phyloP scores from a whole-genome alignment of 2,113 vertebrate genomes.

The Arvicanthis niloticus region DNA sequence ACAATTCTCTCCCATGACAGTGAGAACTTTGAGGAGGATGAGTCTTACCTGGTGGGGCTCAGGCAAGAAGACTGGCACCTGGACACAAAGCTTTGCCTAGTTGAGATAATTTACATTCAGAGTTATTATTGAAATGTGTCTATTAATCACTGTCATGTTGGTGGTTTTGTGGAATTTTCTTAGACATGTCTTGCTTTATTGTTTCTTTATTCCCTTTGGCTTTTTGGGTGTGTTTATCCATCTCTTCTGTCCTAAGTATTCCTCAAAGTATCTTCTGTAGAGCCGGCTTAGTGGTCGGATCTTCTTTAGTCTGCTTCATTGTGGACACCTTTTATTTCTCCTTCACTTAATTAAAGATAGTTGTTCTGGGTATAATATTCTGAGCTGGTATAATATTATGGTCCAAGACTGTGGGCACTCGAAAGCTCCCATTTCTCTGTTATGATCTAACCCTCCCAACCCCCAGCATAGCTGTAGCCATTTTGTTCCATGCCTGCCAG shows the following conservation, averaged over 20 bases:
- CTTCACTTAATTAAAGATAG: not conserved
- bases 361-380: not conserved
- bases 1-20: not conserved
- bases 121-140: not conserved
- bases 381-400: not conserved
- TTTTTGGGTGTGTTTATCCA: not conserved
- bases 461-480: too few species aligned
- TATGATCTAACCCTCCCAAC: too few species aligned
- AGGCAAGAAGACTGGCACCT: not conserved
- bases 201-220: not conserved
- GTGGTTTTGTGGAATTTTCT: not conserved
- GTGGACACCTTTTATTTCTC: not conserved
- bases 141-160: not conserved
- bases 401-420: not conserved
- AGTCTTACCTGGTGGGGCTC: not conserved
- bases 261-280: not conserved
- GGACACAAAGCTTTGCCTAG: not conserved
- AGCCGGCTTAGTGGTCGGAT: not conserved
- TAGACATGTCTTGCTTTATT: not conserved
- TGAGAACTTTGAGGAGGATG: not conserved
- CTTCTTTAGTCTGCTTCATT: not conserved
- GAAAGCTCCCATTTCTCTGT: conserved; percentile 52
- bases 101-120: not conserved
- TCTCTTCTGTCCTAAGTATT: not conserved
- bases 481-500: too few species aligned